Percentiles rank a stretch among this genome's conserved stretches.
Evolutionary conservation across 2,888 invertebrate genomes (phyloP).

Genomic region (Glaucopsyche alexis): DNA sequence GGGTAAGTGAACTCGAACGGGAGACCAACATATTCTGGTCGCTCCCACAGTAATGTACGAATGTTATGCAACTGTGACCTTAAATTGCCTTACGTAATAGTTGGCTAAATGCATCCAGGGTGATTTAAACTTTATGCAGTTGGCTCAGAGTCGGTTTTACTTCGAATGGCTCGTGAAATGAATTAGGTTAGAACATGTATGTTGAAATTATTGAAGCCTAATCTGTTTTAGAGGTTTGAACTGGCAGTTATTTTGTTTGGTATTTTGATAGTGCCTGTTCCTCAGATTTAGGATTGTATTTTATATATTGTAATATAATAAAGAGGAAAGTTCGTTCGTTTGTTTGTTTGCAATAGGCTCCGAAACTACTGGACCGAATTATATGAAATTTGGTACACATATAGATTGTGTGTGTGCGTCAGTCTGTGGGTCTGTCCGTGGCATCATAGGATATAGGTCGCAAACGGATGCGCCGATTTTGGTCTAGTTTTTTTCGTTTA

Average conservation of each 20-base stretch:
- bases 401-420: too few species aligned
- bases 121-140: constrained; percentile 41
- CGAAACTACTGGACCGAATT: too few species aligned
- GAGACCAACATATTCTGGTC: constrained; percentile 52
- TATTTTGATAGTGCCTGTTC: background rate
- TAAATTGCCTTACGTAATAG: constrained; percentile 70
- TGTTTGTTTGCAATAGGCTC: too few species aligned
- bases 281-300: too few species aligned
- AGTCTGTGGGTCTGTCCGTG: too few species aligned
- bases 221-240: constrained; percentile 17
- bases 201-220: constrained; percentile 35
- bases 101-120: constrained; percentile 45
- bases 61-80: constrained; percentile 72
- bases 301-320: too few species aligned
- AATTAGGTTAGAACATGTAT: constrained; percentile 58
- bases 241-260: background rate
- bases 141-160: constrained; percentile 38
- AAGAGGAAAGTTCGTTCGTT: too few species aligned
- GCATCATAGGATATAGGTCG: too few species aligned
- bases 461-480: too few species aligned
- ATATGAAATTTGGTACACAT: too few species aligned
- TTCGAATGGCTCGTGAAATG: constrained; percentile 38
- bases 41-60: constrained; percentile 49
- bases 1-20: constrained; percentile 44
- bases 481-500: too few species aligned